phyloP scores from a whole-genome alignment of 2,888 invertebrate species.

The Helicoverpa assulta region DNA sequence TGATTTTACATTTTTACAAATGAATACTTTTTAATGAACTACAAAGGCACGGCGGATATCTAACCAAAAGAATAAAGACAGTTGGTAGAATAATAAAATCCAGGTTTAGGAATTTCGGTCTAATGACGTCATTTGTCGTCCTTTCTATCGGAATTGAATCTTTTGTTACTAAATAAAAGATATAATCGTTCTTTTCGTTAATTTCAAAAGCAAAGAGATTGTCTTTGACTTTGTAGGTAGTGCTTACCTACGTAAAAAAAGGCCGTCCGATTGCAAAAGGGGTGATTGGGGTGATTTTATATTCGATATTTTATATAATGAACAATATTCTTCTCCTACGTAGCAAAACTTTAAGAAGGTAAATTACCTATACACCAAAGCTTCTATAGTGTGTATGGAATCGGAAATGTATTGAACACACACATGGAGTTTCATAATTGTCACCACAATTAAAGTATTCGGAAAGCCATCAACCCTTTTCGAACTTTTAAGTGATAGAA shows the following conservation, averaged over 20 bases:
- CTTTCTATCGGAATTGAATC: background rate
- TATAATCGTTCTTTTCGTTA: background rate
- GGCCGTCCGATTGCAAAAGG: background rate
- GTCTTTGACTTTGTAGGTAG: background rate
- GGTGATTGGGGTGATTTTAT: background rate
- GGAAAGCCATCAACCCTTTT: no score
- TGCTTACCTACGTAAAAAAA: background rate
- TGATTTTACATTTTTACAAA: background rate
- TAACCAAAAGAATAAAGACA: background rate
- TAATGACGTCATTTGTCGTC: background rate
- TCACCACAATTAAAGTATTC: no score
- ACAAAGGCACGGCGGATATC: background rate
- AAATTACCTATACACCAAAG: no score
- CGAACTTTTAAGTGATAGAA: no score
- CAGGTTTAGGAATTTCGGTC: background rate
- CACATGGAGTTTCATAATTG: background rate
- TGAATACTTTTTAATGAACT: conserved; percentile 1
- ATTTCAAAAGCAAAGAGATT: background rate
- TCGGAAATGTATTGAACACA: background rate
- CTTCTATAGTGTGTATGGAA: background rate
- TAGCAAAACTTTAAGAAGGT: no score
- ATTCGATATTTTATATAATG: background rate
- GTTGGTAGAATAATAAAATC: background rate
- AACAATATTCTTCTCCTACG: background rate
- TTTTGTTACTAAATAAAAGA: background rate